Conservation (phyloP, 2,113 vertebrate genomes). For the Holacanthus passer region DNA sequence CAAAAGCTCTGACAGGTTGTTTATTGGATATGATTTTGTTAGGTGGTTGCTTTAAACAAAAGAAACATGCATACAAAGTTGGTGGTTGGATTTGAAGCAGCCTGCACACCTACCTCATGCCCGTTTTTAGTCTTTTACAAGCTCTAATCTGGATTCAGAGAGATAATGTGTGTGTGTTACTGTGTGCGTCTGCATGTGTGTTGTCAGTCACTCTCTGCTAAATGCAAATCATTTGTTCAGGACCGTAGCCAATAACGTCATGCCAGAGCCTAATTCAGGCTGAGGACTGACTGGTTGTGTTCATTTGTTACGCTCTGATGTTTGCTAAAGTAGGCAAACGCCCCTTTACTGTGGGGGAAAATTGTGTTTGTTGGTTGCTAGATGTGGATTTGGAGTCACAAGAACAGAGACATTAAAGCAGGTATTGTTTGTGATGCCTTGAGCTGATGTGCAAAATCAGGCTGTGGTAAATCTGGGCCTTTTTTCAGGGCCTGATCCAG, state of each 20-base stretch:
- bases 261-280: constrained; percentile 31
- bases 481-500: constrained; percentile 1
- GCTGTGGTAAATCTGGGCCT: background rate
- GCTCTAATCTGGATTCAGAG: constrained; percentile 22
- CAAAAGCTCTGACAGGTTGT: background rate
- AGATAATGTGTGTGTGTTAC: background rate
- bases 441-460: background rate
- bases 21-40: background rate
- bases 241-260: constrained; percentile 12
- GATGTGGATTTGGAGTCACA: background rate
- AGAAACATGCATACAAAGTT: background rate
- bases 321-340: constrained; percentile 11
- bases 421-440: background rate
- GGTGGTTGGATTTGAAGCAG: constrained; percentile 8
- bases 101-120: background rate
- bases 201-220: constrained; percentile 32
- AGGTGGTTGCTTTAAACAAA: constrained; percentile 1
- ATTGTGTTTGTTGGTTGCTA: background rate
- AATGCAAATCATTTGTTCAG: constrained; percentile 56
- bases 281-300: constrained; percentile 12
- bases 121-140: constrained; percentile 34
- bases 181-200: constrained; percentile 10
- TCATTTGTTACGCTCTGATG: constrained; percentile 14
- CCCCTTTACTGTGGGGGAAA: background rate
- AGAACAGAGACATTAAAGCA: background rate